Evolutionary conservation across 1,140 invertebrate genomes (phyloP).

Genomic region (Alviniconcha marisindica): DNA sequence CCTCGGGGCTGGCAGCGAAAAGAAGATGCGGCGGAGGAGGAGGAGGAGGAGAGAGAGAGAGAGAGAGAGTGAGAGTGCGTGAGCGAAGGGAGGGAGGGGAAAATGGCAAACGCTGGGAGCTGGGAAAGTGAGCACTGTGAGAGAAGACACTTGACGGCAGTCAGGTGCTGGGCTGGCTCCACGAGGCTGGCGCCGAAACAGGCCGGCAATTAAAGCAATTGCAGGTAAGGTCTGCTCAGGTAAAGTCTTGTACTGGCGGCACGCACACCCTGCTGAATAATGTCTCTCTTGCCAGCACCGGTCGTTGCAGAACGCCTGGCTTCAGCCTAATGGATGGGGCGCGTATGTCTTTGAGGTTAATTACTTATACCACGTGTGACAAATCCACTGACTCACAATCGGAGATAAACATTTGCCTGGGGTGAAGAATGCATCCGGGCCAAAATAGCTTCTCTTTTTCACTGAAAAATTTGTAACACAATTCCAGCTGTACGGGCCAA

Average conservation of each 20-base stretch:
- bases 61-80: background rate
- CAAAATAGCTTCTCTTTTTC: too few species aligned
- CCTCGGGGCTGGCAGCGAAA: too few species aligned
- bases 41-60: background rate
- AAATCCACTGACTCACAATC: background rate
- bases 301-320: background rate
- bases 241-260: background rate
- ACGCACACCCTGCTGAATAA: background rate
- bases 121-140: too few species aligned
- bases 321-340: background rate
- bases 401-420: too few species aligned
- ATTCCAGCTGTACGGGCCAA: too few species aligned
- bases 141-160: background rate
- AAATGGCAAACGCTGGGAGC: background rate
- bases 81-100: background rate
- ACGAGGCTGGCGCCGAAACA: background rate
- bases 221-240: background rate
- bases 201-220: conserved; percentile 1
- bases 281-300: background rate
- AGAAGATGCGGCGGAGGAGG: background rate
- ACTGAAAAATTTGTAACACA: too few species aligned
- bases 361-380: background rate
- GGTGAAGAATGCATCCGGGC: too few species aligned
- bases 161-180: background rate
- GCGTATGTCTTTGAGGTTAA: too few species aligned